phyloP scores from a whole-genome alignment of 1,140 invertebrate species.

The Hypothenemus hampei region DNA sequence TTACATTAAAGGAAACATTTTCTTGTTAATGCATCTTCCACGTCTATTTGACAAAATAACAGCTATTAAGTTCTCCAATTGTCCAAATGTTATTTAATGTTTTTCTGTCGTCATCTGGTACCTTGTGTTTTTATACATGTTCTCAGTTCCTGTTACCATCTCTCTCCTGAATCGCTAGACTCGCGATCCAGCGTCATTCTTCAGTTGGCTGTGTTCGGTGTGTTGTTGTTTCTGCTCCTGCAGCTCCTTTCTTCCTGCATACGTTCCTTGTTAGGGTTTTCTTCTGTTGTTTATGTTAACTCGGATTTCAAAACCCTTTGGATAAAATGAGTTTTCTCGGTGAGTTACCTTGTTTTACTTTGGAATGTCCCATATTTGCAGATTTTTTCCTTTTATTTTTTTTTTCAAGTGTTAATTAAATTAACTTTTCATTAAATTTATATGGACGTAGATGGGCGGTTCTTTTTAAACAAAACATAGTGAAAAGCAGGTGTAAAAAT shows the following conservation, averaged over 20 bases:
- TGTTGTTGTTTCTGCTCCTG: conserved; percentile 7
- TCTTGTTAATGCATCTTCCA: background rate
- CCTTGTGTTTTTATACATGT: background rate
- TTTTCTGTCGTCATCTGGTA: background rate
- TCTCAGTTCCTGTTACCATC: conserved; percentile 1
- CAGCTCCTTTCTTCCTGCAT: background rate
- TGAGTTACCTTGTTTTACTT: background rate
- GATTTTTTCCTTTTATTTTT: background rate
- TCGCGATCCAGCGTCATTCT: conserved; percentile 1
- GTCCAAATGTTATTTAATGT: background rate
- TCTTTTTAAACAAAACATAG: background rate
- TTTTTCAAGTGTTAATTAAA: background rate
- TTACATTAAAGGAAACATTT: background rate
- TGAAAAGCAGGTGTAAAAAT: conserved; percentile 6
- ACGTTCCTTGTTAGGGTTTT: background rate
- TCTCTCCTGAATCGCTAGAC: background rate
- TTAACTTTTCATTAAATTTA: background rate
- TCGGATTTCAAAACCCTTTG: background rate
- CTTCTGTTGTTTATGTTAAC: background rate
- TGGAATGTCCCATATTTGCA: background rate
- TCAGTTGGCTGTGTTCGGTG: conserved; percentile 10
- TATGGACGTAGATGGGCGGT: background rate
- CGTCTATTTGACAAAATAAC: background rate
- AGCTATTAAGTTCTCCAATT: background rate
- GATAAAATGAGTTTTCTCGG: conserved; percentile 13